phyloP scores from a whole-genome alignment of 2,797 vertebrate genomes.

The Bradypus variegatus region DNA sequence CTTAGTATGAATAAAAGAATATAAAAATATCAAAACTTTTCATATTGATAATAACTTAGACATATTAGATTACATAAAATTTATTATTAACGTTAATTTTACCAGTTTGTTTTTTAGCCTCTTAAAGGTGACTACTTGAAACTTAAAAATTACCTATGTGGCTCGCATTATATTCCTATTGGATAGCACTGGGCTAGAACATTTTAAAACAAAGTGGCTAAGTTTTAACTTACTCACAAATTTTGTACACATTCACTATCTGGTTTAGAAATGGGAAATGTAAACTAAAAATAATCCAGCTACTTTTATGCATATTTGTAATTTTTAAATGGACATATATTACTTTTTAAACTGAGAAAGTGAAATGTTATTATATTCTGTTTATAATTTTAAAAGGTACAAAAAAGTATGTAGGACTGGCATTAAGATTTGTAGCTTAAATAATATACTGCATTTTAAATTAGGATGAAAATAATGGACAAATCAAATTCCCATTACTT shows the following conservation, averaged over 20 bases:
- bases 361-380: neutral
- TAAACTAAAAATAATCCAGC: neutral
- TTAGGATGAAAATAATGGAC: neutral
- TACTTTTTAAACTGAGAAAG: constrained; percentile 31
- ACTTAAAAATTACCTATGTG: neutral
- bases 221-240: neutral
- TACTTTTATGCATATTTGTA: constrained; percentile 2
- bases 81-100: neutral
- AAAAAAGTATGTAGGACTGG: neutral
- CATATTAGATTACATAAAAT: neutral
- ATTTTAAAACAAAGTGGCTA: neutral
- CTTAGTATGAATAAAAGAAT: neutral
- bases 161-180: neutral
- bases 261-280: constrained; percentile 8
- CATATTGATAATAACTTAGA: neutral
- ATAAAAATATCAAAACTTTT: neutral
- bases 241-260: neutral
- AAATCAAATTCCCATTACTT: neutral
- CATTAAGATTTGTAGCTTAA: neutral
- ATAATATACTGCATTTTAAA: neutral
- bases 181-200: neutral
- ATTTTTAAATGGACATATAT: constrained; percentile 7
- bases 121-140: neutral
- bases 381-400: neutral
- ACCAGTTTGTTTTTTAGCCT: neutral